phyloP scores from a whole-genome alignment of 2,797 vertebrate genomes.

The Margarornis squamiger region DNA sequence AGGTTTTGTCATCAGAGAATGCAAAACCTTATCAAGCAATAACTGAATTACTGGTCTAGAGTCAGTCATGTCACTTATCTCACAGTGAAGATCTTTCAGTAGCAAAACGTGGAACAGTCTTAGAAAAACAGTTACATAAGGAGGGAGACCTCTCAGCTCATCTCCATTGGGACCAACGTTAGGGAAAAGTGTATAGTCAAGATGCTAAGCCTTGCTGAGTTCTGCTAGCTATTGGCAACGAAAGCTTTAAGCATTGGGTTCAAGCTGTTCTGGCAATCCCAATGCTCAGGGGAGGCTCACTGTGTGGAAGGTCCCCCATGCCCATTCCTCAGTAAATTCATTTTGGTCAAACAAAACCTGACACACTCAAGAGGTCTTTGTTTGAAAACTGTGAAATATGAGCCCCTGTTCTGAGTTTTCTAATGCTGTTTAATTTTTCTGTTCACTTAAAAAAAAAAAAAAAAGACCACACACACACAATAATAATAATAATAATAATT shows the following conservation, averaged over 20 bases:
- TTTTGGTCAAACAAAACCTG: neutral
- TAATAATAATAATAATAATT: neutral
- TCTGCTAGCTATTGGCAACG: neutral
- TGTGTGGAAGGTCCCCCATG: neutral
- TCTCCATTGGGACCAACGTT: neutral
- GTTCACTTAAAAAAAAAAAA: neutral
- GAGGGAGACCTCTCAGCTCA: neutral
- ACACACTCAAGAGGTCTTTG: neutral
- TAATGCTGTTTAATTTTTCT: neutral
- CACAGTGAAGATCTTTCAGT: neutral
- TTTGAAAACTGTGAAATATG: neutral
- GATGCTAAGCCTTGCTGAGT: neutral
- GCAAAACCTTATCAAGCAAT: neutral
- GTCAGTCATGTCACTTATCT: neutral
- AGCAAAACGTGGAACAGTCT: neutral
- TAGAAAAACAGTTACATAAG: neutral
- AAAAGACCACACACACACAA: neutral
- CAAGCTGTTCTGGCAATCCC: neutral
- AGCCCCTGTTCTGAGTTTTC: neutral
- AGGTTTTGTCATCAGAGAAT: neutral
- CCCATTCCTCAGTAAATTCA: neutral
- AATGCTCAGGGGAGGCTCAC: accelerated
- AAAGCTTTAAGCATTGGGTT: neutral
- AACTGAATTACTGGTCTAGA: neutral
- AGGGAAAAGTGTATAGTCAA: neutral